Evolutionary conservation across 2,113 vertebrate species (phyloP).

Genomic region (Menidia beryllina): DNA sequence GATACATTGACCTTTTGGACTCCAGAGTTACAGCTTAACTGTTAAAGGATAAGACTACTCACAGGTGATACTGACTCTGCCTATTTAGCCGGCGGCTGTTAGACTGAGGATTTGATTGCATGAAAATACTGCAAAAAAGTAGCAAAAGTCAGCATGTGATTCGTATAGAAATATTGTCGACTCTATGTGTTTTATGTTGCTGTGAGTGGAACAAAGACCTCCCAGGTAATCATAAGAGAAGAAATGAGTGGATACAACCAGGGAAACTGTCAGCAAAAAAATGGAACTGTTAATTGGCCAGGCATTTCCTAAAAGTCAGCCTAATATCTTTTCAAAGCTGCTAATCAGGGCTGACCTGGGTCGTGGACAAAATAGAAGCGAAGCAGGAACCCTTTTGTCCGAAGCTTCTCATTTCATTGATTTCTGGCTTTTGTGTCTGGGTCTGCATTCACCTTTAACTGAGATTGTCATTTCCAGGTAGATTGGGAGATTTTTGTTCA

Average conservation of each 20-base stretch:
- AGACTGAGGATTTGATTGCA: not conserved
- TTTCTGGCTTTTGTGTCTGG: not conserved
- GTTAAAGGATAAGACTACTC: slow-evolving; percentile 19
- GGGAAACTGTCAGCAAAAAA: not conserved
- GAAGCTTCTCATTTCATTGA: not conserved
- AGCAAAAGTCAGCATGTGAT: not conserved
- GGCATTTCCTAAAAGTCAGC: not conserved
- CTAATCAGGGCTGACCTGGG: not conserved
- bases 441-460: slow-evolving; percentile 7
- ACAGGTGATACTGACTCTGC: slow-evolving; percentile 4
- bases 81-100: slow-evolving; percentile 18
- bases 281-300: not conserved
- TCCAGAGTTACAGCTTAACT: slow-evolving; percentile 26
- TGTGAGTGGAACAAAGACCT: too few relatives aligned
- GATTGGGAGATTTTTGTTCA: too few relatives aligned
- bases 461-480: not conserved
- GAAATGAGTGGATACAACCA: not conserved
- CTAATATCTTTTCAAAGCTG: not conserved
- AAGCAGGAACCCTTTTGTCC: not conserved
- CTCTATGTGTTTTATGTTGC: not conserved
- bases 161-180: not conserved
- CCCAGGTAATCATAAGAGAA: not conserved
- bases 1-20: slow-evolving; percentile 32
- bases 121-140: not conserved
- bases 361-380: too few relatives aligned